Base-by-base conservation (phyloP, 2,113 vertebrate genomes). In the Capreolus pygargus region DNA sequence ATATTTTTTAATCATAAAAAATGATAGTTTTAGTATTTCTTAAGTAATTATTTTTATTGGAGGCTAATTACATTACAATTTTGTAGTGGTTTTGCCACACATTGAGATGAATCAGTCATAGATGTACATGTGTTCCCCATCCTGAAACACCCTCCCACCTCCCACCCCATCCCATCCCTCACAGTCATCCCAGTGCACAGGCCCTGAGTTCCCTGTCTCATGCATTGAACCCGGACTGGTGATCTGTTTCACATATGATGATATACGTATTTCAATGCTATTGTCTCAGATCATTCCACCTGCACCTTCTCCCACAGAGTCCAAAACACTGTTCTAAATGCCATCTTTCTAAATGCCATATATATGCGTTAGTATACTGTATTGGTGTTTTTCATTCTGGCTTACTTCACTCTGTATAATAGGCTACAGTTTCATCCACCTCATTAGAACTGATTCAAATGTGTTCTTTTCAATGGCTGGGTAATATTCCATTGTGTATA, bases 61-160 rank as follows among this genome's bases (percentile, higher is more conserved):
- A 36, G 33, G n/a, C 33, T 67, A 67, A 67, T 21, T 36, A 67
- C 17, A 0, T 19, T 67, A 36, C 8, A 67, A 67, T 67, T 36
- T 36, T 67, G 64, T 67, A 67, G 33, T 67, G 64, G 8, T 36
- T 67, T 67, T 67, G 17, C 33, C 33, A 67, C 5, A 67, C 33
- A 36, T 36, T 36, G 19, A 67, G 33, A 67, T 67, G 33, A 67
- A n/a, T n/a, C 16, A 67, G 16, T 4, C 61, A 67, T 19, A 10
- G 61, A 33, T 36, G 33, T 67, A 36, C 33, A 67, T 21, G 64
- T 67, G 17, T 21, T 67, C 33, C 33, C 64, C 17, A 67, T 36
- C 17, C 17, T 1, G 1, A 67, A 36, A 36, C 33, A 4, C 8
- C 1, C 33, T n/a, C 61, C 16, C 9, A 19, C 33, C 52, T n/a